These are phyloP conservation scores for Drosophila cognata DNA, from an alignment of 2,888 invertebrate species.

Conservation along the genomic window DNA sequence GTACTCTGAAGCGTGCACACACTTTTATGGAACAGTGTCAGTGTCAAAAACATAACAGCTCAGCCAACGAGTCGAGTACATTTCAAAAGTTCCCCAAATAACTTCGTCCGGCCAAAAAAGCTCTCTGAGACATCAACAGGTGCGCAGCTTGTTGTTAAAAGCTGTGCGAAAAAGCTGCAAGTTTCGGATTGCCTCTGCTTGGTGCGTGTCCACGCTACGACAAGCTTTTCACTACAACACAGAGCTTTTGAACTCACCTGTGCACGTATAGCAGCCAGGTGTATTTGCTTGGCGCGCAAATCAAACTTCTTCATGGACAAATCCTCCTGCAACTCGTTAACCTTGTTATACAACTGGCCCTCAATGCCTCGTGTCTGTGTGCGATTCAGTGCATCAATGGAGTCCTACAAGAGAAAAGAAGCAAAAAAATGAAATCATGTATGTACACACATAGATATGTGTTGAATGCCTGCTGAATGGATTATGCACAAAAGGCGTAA, in stretches of 20 bases:
- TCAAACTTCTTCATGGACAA: constrained; percentile 97
- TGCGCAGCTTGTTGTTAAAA: constrained; percentile 34
- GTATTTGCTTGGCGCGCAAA: constrained; percentile 95
- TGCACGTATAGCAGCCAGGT: constrained; percentile 94
- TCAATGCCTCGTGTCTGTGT: constrained; percentile 92
- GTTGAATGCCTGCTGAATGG: background rate
- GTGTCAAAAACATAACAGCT: background rate
- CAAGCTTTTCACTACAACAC: constrained; percentile 38
- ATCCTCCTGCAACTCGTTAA: constrained; percentile 97
- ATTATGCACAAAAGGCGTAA: constrained; percentile 11
- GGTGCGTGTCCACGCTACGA: constrained; percentile 12
- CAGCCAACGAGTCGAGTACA: background rate
- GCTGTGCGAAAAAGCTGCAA: constrained; percentile 31
- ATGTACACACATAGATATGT: constrained; percentile 12
- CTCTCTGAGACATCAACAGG: constrained; percentile 54
- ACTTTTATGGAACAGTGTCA: background rate
- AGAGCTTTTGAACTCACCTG: constrained; percentile 89
- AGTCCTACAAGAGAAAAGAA: constrained; percentile 87
- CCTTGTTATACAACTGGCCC: constrained; percentile 94
- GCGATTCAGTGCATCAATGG: constrained; percentile 92
- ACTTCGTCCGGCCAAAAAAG: constrained; percentile 16
- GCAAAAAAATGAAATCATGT: background rate
- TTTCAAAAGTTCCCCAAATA: background rate
- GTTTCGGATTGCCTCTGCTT: background rate
- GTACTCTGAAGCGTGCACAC: constrained; percentile 44